phyloP scores from a whole-genome alignment of 92 coral and sea anemone genomes.

The Porites rus region DNA sequence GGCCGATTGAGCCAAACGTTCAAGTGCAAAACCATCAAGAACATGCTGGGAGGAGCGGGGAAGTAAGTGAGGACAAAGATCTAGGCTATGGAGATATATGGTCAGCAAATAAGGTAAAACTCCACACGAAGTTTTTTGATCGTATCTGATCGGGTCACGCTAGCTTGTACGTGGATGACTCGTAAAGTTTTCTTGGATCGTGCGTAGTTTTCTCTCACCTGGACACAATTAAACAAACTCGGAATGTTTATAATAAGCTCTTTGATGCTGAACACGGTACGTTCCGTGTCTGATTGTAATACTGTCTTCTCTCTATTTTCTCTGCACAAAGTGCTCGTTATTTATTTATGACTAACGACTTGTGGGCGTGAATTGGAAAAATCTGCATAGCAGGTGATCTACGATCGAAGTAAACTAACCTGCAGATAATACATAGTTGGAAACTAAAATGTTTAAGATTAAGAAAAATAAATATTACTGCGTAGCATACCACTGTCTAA shows the following conservation, averaged over 20 bases:
- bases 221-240: too few species aligned
- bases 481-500: neutral
- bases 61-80: constrained; percentile 70
- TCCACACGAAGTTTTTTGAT: neutral
- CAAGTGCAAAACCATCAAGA: constrained; percentile 35
- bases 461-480: neutral
- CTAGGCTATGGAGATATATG: constrained; percentile 73
- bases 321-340: constrained; percentile 17
- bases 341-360: constrained; percentile 46
- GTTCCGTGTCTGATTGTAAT: constrained; percentile 12
- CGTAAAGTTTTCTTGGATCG: neutral
- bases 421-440: neutral
- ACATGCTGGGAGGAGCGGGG: constrained; percentile 21
- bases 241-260: neutral
- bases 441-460: neutral
- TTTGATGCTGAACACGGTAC: neutral
- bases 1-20: constrained; percentile 54
- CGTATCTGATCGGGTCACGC: neutral
- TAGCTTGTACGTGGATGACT: neutral
- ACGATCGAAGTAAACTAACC: neutral
- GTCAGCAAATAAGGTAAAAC: constrained; percentile 45
- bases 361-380: constrained; percentile 14
- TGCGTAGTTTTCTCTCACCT: neutral
- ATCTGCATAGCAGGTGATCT: neutral
- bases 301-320: neutral